These are phyloP conservation scores for Chauna torquata DNA, from an alignment of 2,113 vertebrate genomes.

Conservation along the genomic window DNA sequence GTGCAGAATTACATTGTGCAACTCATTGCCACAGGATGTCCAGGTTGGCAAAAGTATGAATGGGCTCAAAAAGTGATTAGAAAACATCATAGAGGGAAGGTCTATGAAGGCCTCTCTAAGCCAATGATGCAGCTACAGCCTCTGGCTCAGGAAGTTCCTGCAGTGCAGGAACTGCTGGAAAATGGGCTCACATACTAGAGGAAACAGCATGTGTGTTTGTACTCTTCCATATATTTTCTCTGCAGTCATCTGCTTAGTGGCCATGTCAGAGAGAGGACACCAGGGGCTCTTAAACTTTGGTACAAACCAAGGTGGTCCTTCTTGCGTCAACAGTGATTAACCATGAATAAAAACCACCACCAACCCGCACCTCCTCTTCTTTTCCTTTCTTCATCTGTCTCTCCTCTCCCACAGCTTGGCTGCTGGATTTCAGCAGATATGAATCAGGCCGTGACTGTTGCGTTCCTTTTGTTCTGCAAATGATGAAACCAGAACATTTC, in stretches of 20 bases:
- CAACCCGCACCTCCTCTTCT: neutral
- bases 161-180: neutral
- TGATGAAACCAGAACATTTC: constrained; percentile 54
- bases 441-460: constrained; percentile 18
- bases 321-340: neutral
- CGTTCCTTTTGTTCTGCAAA: constrained; percentile 57
- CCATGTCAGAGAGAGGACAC: neutral
- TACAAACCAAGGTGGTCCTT: neutral
- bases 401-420: neutral
- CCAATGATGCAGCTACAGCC: neutral
- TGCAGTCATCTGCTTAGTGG: neutral
- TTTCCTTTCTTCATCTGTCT: neutral
- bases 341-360: neutral
- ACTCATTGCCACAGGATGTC: neutral
- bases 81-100: neutral
- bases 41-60: neutral
- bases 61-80: neutral
- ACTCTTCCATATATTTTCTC: neutral
- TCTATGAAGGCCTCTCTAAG: neutral
- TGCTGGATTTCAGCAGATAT: constrained; percentile 33
- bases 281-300: neutral
- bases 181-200: accelerated
- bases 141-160: neutral
- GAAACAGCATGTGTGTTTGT: neutral
- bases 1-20: neutral